These are phyloP conservation scores for Chondrilla cf. caribensis DNA, from an alignment of 37 sponge, comb jelly and placozoan genomes.

Conservation along the genomic window DNA sequence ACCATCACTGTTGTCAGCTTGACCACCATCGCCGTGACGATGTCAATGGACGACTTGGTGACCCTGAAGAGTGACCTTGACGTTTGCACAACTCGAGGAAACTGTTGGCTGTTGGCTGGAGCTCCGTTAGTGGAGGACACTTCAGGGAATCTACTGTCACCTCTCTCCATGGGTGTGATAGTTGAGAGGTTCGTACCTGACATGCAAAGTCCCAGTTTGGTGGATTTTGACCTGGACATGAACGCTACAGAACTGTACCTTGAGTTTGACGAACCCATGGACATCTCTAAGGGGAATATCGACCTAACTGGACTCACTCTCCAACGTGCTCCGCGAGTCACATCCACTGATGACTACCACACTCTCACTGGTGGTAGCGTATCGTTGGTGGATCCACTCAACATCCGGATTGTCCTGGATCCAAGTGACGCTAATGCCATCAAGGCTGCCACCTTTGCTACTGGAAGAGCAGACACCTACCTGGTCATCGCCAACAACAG, in stretches of 20 bases:
- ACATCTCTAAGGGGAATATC: constrained; percentile 26
- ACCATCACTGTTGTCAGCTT: constrained; percentile 17
- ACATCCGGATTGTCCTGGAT: constrained; percentile 61
- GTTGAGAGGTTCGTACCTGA: constrained; percentile 68
- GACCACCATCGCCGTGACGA: constrained; percentile 40
- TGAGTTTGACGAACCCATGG: constrained; percentile 74
- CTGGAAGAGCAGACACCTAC: constrained; percentile 50
- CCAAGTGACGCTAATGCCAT: constrained; percentile 67
- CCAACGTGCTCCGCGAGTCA: constrained; percentile 20
- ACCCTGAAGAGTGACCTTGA: constrained; percentile 46
- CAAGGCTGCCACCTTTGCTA: constrained; percentile 64
- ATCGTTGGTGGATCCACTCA: constrained; percentile 36
- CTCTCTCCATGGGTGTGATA: constrained; percentile 44
- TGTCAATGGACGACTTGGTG: constrained; percentile 68
- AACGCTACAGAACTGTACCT: constrained; percentile 59
- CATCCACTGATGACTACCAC: constrained; percentile 26
- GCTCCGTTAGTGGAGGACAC: constrained; percentile 53
- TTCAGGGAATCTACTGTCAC: constrained; percentile 61
- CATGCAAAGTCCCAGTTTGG: constrained; percentile 40
- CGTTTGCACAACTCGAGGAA: constrained; percentile 80
- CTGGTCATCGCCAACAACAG: constrained; percentile 44
- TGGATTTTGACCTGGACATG: constrained; percentile 67
- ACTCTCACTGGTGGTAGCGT: constrained; percentile 68
- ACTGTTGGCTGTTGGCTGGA: constrained; percentile 65
- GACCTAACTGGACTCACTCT: constrained; percentile 47